These are phyloP conservation scores for Mechanitis mazaeus DNA, from an alignment of 2,888 invertebrate species.

Conservation along the genomic window DNA sequence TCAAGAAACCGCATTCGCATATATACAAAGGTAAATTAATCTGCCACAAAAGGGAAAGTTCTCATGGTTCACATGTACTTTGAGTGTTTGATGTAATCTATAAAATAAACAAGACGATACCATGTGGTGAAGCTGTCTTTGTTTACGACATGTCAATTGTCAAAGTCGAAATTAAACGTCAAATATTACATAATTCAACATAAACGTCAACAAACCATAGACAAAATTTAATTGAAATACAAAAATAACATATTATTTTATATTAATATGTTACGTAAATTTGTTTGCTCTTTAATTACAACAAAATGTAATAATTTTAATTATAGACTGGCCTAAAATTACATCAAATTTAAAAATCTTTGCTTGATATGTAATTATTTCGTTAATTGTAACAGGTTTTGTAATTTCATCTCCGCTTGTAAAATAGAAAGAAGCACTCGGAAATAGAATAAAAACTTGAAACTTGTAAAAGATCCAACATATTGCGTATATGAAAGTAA, in stretches of 20 bases:
- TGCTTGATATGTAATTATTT: too few species aligned
- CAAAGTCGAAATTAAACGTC: not conserved
- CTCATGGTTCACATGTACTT: conserved; percentile 30
- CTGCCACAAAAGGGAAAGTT: conserved; percentile 42
- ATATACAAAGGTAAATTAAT: conserved; percentile 40
- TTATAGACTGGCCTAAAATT: conserved; percentile 6
- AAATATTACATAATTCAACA: too few species aligned
- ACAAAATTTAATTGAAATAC: too few species aligned
- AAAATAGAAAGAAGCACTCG: too few species aligned
- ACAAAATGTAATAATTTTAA: conserved; percentile 10
- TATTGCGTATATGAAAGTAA: too few species aligned
- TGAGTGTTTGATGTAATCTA: conserved; percentile 16
- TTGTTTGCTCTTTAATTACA: not conserved
- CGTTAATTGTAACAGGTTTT: too few species aligned
- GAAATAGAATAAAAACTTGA: too few species aligned
- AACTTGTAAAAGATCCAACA: too few species aligned
- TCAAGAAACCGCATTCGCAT: conserved; percentile 33
- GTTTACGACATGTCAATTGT: not conserved
- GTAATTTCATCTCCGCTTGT: too few species aligned
- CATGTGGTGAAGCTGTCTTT: conserved; percentile 2
- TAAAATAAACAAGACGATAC: conserved; percentile 13
- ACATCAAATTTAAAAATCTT: conserved; percentile 8
- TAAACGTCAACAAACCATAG: too few species aligned
- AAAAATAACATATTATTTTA: not conserved
- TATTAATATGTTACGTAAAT: conserved; percentile 4